A percentile compares a stretch with the other conserved stretches of the same genome.
Conservation (phyloP, 2,888 invertebrate species). For the Ophioninae sp. region DNA sequence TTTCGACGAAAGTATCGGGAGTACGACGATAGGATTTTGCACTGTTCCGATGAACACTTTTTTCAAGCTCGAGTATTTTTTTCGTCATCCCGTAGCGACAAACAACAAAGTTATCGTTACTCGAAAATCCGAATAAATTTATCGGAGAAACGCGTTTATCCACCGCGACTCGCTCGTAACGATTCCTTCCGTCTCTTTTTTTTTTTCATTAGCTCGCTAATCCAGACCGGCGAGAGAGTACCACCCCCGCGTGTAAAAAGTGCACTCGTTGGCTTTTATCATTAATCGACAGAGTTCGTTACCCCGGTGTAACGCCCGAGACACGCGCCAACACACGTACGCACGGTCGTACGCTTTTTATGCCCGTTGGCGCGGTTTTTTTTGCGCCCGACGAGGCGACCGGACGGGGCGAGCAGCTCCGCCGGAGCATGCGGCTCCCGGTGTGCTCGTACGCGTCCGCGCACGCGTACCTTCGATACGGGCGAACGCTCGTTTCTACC, state of each 20-base stretch:
- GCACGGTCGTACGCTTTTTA: conserved; percentile 2
- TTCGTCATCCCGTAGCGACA: too few species aligned
- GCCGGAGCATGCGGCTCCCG: conserved; percentile 29
- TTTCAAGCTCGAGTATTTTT: too few species aligned
- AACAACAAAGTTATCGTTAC: too few species aligned
- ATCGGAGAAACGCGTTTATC: too few species aligned
- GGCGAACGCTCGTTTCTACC: too few species aligned
- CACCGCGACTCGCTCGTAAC: too few species aligned
- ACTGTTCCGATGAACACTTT: too few species aligned
- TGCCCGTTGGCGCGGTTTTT: conserved; percentile 13
- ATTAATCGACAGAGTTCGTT: conserved; percentile 65
- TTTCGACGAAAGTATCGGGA: background rate
- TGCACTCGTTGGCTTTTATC: background rate
- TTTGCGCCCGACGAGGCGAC: conserved; percentile 40
- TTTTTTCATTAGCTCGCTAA: background rate
- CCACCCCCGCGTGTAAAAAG: background rate
- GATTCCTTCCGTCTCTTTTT: background rate
- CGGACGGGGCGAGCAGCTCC: conserved; percentile 31
- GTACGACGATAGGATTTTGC: too few species aligned
- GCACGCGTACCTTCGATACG: too few species aligned
- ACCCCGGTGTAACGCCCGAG: conserved; percentile 50
- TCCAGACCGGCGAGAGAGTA: background rate
- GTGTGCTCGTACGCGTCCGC: background rate
- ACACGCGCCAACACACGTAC: background rate
- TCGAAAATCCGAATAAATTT: too few species aligned